Conservation (phyloP, 2,888 invertebrate species). For the Alloscopus bannaensis region DNA sequence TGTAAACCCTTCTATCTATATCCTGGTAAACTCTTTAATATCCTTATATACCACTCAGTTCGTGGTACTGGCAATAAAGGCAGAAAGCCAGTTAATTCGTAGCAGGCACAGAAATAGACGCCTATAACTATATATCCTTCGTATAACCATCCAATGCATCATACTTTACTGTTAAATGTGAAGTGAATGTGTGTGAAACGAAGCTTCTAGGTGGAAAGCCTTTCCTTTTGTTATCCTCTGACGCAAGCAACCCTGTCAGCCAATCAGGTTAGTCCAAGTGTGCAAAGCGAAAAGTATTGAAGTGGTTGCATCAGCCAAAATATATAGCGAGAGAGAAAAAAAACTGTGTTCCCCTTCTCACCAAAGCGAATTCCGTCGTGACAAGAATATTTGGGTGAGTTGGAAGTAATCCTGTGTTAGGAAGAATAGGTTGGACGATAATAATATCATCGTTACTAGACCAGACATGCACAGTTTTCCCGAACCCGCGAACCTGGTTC, state of each 20-base stretch:
- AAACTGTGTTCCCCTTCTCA: no score
- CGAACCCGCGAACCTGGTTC: no score
- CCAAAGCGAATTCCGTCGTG: no score
- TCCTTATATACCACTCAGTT: no score
- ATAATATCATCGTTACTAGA: neutral
- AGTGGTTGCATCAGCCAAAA: slow-evolving; percentile 48
- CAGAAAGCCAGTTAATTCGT: neutral
- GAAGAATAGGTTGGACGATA: neutral
- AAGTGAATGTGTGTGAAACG: neutral
- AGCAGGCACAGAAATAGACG: neutral
- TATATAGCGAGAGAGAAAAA: no score
- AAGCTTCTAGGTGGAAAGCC: slow-evolving; percentile 7
- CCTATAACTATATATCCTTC: neutral
- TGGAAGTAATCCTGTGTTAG: neutral
- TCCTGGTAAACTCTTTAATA: no score
- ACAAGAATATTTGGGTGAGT: neutral
- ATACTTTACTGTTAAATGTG: no score
- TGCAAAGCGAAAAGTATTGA: slow-evolving; percentile 41
- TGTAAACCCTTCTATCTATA: no score
- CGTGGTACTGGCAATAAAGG: no score
- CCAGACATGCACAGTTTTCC: no score
- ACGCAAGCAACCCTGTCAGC: slow-evolving; percentile 30
- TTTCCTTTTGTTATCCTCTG: slow-evolving; percentile 3
- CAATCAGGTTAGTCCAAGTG: slow-evolving; percentile 61
- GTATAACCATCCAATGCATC: no score